phyloP scores from a whole-genome alignment of 2,797 vertebrate species.

The Pseudomugil tenellus region DNA sequence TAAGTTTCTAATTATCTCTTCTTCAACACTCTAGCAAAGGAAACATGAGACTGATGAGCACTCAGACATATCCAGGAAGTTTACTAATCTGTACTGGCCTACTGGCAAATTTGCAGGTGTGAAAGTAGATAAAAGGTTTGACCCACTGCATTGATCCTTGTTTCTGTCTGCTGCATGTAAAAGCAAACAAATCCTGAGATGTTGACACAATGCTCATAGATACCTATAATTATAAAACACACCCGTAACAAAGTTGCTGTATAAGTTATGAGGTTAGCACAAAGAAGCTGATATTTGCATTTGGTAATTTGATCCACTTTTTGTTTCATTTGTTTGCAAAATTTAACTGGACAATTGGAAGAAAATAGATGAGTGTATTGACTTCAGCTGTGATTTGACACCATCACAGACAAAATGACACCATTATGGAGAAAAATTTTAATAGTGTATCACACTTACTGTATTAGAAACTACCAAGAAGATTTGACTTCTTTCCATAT shows the following conservation, averaged over 20 bases:
- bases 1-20: conserved; percentile 64
- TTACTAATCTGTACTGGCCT: conserved; percentile 31
- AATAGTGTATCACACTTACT: too few relatives aligned
- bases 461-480: too few relatives aligned
- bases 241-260: not conserved
- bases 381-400: too few relatives aligned
- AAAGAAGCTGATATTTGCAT: not conserved
- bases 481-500: too few relatives aligned
- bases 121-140: conserved; percentile 28
- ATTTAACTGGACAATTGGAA: too few relatives aligned
- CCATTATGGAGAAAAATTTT: too few relatives aligned
- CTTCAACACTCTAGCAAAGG: conserved; percentile 29
- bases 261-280: not conserved
- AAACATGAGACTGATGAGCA: conserved; percentile 54
- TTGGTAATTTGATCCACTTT: not conserved
- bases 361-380: too few relatives aligned
- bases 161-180: not conserved
- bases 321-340: too few relatives aligned
- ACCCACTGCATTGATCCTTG: not conserved
- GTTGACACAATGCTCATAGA: not conserved
- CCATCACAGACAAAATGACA: too few relatives aligned
- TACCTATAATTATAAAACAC: not conserved
- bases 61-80: conserved; percentile 42
- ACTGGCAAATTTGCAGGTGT: conserved; percentile 36
- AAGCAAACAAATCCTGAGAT: not conserved